Conservation (phyloP, 2,797 vertebrate species). For the Tapirus indicus region DNA sequence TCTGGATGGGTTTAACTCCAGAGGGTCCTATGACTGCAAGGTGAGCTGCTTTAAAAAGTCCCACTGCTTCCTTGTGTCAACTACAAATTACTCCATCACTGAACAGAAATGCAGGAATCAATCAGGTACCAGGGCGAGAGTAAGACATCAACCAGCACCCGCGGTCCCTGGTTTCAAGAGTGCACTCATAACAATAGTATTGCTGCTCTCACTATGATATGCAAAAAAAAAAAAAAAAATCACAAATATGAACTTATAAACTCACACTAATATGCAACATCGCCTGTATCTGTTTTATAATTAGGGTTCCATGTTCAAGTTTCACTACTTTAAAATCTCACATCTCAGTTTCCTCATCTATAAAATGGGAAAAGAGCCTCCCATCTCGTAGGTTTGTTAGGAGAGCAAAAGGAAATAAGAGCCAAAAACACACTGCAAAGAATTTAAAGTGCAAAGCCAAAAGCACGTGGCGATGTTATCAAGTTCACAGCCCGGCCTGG, state of each 20-base stretch:
- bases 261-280: neutral
- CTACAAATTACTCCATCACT: neutral
- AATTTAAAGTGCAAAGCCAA: neutral
- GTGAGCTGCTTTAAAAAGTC: neutral
- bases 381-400: neutral
- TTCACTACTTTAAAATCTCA: neutral
- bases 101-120: neutral
- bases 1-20: neutral
- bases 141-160: neutral
- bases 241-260: neutral
- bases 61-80: neutral
- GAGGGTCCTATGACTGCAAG: neutral
- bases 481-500: neutral
- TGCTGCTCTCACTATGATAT: neutral
- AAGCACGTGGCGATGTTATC: neutral
- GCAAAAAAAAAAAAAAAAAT: neutral
- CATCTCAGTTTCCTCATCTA: neutral
- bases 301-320: neutral
- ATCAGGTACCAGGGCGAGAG: neutral
- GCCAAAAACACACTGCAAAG: neutral
- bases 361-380: neutral
- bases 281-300: neutral
- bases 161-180: neutral
- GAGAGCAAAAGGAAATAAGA: neutral
- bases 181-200: neutral